A percentile compares a stretch with the other conserved stretches of the same genome.
These are phyloP conservation scores for Steinernema khuongi DNA, from an alignment of 1,140 invertebrate species.

Conservation along the genomic window DNA sequence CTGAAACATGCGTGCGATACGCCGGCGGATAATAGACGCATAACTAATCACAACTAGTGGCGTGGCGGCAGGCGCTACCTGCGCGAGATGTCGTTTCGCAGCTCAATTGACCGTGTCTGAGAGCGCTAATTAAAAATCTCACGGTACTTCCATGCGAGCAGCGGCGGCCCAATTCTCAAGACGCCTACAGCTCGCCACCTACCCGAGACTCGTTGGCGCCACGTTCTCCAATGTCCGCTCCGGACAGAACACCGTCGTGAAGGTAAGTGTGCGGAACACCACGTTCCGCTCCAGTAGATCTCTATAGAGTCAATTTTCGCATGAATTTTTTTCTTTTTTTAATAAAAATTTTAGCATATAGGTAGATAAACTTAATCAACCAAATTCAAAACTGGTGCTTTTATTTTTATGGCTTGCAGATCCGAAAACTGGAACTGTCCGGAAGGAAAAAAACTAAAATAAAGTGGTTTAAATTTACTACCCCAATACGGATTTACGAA, in stretches of 20 bases:
- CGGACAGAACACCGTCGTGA: neutral
- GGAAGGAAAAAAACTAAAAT: no score
- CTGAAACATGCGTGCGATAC: neutral
- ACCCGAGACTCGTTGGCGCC: neutral
- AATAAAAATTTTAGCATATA: no score
- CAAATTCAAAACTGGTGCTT: no score
- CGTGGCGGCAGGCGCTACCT: neutral
- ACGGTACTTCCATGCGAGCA: constrained; percentile 5
- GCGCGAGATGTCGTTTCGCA: constrained; percentile 1
- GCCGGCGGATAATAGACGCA: neutral
- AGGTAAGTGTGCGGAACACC: neutral
- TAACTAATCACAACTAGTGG: neutral
- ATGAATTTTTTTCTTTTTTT: no score
- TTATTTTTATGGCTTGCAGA: no score
- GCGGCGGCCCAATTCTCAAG: constrained; percentile 1
- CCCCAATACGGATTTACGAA: no score
- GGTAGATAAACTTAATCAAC: no score
- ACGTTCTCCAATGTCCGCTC: neutral
- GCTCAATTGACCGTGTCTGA: neutral
- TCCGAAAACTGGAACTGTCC: no score
- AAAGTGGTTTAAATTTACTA: no score
- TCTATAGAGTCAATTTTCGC: neutral
- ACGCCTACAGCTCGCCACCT: neutral
- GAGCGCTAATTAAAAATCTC: constrained; percentile 11
- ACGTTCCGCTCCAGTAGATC: neutral